These are phyloP conservation scores for Stichodactyla helianthus DNA, from an alignment of 64 coral and sea anemone species.

Conservation along the genomic window DNA sequence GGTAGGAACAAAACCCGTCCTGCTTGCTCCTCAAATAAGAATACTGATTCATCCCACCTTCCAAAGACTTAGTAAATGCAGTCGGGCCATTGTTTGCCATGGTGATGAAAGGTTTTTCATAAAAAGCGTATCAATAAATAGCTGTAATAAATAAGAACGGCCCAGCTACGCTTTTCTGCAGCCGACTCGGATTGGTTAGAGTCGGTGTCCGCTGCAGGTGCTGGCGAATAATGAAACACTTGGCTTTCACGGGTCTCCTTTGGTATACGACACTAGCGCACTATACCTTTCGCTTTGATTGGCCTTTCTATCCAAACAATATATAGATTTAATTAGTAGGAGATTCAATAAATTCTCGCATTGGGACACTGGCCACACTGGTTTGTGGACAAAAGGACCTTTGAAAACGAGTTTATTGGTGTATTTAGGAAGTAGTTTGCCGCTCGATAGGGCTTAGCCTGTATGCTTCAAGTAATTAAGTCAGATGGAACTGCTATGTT, in stretches of 20 bases:
- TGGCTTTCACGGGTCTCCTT: background rate
- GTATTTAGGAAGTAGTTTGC: background rate
- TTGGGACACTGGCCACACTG: background rate
- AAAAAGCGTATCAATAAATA: background rate
- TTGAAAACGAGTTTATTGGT: background rate
- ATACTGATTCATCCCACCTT: background rate
- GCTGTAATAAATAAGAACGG: background rate
- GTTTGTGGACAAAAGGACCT: background rate
- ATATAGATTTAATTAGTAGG: background rate
- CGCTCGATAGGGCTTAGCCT: background rate
- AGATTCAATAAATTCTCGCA: background rate
- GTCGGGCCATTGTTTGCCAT: background rate
- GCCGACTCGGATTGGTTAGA: background rate
- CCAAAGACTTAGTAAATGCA: background rate
- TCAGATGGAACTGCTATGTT: background rate
- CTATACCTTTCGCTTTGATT: background rate
- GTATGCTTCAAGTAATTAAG: background rate
- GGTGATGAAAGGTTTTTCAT: conserved; percentile 6
- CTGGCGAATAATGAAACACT: background rate
- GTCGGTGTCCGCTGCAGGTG: background rate
- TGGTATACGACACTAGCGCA: background rate
- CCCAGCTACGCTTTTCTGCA: background rate
- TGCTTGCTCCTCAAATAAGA: background rate
- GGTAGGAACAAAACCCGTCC: background rate
- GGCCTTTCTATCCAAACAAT: background rate